Conservation (phyloP, 2,113 vertebrate genomes). For the Scophthalmus maximus region DNA sequence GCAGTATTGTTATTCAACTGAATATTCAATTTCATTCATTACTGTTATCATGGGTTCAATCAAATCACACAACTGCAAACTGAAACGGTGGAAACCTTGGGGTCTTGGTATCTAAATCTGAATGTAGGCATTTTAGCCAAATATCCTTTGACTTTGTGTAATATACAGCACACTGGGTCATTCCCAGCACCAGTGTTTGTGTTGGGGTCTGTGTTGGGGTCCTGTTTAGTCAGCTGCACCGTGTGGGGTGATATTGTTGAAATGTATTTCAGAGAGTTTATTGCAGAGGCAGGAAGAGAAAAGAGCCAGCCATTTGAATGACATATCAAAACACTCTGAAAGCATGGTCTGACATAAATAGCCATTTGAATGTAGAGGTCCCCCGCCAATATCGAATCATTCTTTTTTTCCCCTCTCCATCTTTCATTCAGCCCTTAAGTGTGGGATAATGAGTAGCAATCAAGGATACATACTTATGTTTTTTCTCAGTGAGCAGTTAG, state of each 20-base stretch:
- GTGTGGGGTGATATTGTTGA: constrained; percentile 26
- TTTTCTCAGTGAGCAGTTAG: constrained; percentile 35
- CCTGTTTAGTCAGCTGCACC: constrained; percentile 30
- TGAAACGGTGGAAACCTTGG: too few species aligned
- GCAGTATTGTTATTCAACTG: too few species aligned
- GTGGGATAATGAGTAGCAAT: constrained; percentile 73
- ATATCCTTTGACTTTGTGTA: too few species aligned
- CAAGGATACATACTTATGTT: constrained; percentile 49
- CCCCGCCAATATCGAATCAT: constrained; percentile 38
- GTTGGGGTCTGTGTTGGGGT: too few species aligned
- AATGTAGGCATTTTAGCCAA: too few species aligned
- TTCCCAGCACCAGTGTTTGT: too few species aligned
- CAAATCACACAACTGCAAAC: too few species aligned
- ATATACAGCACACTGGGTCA: too few species aligned
- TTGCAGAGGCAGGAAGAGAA: constrained; percentile 23
- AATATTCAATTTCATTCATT: too few species aligned
- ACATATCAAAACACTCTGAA: constrained; percentile 61
- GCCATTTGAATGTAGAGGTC: constrained; percentile 54
- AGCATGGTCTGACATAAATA: constrained; percentile 49
- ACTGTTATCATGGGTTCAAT: too few species aligned
- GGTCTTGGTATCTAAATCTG: too few species aligned
- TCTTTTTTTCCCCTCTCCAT: constrained; percentile 14
- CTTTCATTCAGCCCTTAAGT: constrained; percentile 59
- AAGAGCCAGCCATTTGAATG: constrained; percentile 40
- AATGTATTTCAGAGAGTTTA: constrained; percentile 9